A percentile compares a stretch with the other conserved stretches of the same genome.
These are phyloP conservation scores for Dissostichus mawsoni DNA, from an alignment of 2,113 vertebrate species.

Conservation along the genomic window DNA sequence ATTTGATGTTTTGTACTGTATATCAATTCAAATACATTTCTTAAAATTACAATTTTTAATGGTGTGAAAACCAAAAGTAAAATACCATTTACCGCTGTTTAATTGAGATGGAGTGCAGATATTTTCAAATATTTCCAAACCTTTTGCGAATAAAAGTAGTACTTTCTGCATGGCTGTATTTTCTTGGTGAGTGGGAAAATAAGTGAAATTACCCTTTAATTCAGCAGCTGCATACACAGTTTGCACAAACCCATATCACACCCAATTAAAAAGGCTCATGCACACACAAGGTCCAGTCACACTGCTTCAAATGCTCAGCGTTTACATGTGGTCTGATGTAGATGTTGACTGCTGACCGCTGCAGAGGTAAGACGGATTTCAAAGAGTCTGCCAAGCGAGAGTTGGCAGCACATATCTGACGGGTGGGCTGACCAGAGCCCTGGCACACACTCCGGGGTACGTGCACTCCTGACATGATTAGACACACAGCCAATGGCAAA, in stretches of 20 bases:
- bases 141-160: conserved; percentile 10
- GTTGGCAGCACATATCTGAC: conserved; percentile 67
- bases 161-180: neutral
- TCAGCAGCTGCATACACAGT: conserved; percentile 52
- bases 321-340: conserved; percentile 63
- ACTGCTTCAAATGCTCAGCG: conserved; percentile 67
- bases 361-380: conserved; percentile 68
- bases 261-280: conserved; percentile 59
- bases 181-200: conserved; percentile 1
- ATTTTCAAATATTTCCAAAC: conserved; percentile 13
- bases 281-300: conserved; percentile 62
- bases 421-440: conserved; percentile 72
- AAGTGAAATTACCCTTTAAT: conserved; percentile 16
- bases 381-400: conserved; percentile 72
- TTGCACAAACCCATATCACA: conserved; percentile 60
- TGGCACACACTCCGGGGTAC: conserved; percentile 56
- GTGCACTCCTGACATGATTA: conserved; percentile 47
- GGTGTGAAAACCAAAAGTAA: conserved; percentile 20
- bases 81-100: conserved; percentile 17
- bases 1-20: too few relatives aligned
- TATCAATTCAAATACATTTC: too few relatives aligned
- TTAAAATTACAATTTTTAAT: conserved; percentile 7
- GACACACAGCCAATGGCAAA: conserved; percentile 49
- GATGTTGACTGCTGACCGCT: conserved; percentile 79
- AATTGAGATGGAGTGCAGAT: conserved; percentile 2